These are phyloP conservation scores for Bos javanicus DNA, from an alignment of 2,113 vertebrate species.

Conservation along the genomic window DNA sequence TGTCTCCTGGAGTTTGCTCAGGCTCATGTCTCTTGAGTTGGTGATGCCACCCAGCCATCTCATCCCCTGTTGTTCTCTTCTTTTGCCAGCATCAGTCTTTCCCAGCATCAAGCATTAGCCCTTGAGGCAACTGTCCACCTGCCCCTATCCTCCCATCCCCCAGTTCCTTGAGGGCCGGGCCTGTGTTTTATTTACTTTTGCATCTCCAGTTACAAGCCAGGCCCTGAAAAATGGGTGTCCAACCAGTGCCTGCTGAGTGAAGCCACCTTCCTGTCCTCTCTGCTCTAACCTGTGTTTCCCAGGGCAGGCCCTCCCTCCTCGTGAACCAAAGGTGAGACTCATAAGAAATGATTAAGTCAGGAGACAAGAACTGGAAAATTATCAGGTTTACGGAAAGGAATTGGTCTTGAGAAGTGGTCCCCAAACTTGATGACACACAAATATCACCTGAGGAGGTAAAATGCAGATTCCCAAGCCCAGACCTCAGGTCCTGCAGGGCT, in stretches of 20 bases:
- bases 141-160: background rate
- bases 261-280: background rate
- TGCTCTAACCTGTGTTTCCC: background rate
- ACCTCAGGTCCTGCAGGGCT: background rate
- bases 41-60: background rate
- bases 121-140: accelerated
- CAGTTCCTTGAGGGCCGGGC: background rate
- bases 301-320: background rate
- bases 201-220: background rate
- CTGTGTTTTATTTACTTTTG: background rate
- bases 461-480: background rate
- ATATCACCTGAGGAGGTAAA: background rate
- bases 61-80: background rate
- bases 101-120: background rate
- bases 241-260: background rate
- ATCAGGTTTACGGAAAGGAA: background rate
- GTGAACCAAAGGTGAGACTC: background rate
- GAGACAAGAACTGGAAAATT: background rate
- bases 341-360: background rate
- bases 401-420: background rate
- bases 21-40: background rate
- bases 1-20: background rate
- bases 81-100: background rate
- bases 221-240: background rate
- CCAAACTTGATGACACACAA: background rate